Base-by-base conservation (phyloP, 1,140 invertebrate species). In the Euborellia annulipes region DNA sequence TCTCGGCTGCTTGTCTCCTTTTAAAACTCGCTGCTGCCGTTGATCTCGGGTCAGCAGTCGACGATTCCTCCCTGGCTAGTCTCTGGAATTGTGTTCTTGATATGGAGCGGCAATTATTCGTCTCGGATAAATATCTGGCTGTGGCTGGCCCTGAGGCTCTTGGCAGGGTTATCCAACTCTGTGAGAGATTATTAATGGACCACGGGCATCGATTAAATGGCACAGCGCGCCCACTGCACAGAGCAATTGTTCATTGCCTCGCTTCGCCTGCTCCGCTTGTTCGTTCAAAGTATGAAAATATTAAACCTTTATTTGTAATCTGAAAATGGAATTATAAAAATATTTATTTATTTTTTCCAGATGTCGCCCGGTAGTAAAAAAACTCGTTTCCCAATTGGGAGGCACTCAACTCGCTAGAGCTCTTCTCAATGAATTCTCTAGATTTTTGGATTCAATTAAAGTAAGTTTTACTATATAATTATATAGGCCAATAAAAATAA, bases 101-200 rank as follows among this genome's bases (percentile, higher is more conserved):
- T 60, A 62, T 77, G 50, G 76, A 85, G 17, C 88, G 87, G 55
- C 79, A 83, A 52, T 65, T 80, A 39, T 85, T 89, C 58, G 73
- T 87, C 34, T 76, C 79, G 38, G 89, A 93, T 50, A 85, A 88
- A 53, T 82, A 85, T 59, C 62, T 90, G 21, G 56, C 71, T 9
- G 66, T 73, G 16, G 79, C 77, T 36, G 60, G 69, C n/a, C 74
- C 82, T 51, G 82, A 89, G 62, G 75, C 68, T 34, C 59, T 78
- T 13, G 68, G 71, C 42, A 66, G 75, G 47, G 61, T 79, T 6
- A 69, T 81, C 40, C 59, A 73, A 21, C 60, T 85, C 13, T 72
- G 76, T 50, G 76, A 81, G 55, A 64, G 64, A 38, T 58, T 86
- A 4, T 59, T 85, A 1, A 57, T 69, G 7, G 68, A 80, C 47